Evolutionary conservation across 2,888 invertebrate species (phyloP), one percentile per base, ranked within the genome.

Genomic region (Pristionchus japonicus): DNA sequence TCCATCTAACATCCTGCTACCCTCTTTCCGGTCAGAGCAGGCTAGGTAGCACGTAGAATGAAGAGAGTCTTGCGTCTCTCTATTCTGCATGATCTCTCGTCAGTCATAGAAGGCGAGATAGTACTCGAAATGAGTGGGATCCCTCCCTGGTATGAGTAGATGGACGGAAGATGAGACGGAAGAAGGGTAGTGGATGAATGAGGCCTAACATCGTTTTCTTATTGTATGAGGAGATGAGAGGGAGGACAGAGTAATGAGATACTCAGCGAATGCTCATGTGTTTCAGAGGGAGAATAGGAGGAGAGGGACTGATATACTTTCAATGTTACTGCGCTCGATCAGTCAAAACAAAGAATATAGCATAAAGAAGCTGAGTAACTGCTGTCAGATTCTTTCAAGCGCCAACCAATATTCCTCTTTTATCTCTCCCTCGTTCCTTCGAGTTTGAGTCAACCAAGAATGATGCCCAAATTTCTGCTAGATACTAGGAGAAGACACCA

Each of bases 121-220:
- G 64, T 31, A 0, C 23, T 15, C 9, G 17, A 20, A 57, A n/a
- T n/a, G n/a, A 57, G 57, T 57, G 34, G 34, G 6, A n/a, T n/a
- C n/a, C 27, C 31, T 57, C 57, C 57, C 57, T 3, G 52, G 57
- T 52, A n/a, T 20, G 31, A 3, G 31, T 67, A 34, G 67, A 31
- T 67, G 74, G 80, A 86, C 27, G 27, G 83, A n/a, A 61, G 70
- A 80, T 13, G 77, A 85, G 37, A 20, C 34, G 23, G 74, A 43
- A 74, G 85, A 52, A 49, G 77, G n/a, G 43, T 13, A 20, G 37
- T 40, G 27, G 77, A 47, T 77, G 47, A 37, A 31, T 84, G 61
- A 40, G n/a, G 20, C 64, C 88, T 47, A 88, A 89, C 88, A 84
- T 23, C 74, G 31, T 37, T 17, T 37, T 64, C n/a, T 57, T 61